Evolutionary conservation across 2,888 invertebrate species (phyloP).

Genomic region (Hylaea fasciaria): DNA sequence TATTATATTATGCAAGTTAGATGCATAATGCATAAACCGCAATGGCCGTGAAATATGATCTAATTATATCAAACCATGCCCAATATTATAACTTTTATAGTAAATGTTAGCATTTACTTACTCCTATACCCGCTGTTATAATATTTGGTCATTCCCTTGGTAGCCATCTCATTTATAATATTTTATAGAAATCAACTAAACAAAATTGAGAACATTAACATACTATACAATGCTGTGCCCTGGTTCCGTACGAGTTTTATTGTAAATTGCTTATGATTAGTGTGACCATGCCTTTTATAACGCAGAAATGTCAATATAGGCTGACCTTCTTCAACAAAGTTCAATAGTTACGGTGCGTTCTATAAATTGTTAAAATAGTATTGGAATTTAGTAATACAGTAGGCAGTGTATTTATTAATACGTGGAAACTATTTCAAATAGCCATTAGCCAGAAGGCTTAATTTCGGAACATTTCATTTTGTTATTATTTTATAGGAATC

Average conservation of each 20-base stretch:
- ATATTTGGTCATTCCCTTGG: slow-evolving; percentile 83
- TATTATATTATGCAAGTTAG: no score
- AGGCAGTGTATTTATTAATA: no score
- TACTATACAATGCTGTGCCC: slow-evolving; percentile 72
- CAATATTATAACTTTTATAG: no score
- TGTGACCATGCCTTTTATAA: slow-evolving; percentile 61
- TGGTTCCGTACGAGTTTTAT: slow-evolving; percentile 72
- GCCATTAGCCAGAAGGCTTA: no score
- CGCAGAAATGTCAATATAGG: slow-evolving; percentile 36
- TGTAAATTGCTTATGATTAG: slow-evolving; percentile 73
- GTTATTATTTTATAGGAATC: no score
- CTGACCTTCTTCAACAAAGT: slow-evolving; percentile 33
- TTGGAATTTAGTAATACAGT: background rate
- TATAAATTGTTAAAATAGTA: background rate
- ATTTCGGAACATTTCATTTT: no score
- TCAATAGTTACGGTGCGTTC: slow-evolving; percentile 11
- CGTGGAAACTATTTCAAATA: no score
- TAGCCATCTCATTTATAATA: slow-evolving; percentile 84
- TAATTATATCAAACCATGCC: no score
- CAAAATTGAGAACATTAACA: slow-evolving; percentile 79
- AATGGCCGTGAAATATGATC: no score
- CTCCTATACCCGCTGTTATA: slow-evolving; percentile 57
- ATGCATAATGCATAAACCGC: no score
- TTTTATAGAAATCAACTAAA: slow-evolving; percentile 85
- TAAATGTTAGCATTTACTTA: slow-evolving; percentile 53